These are phyloP conservation scores for Drosophila parabipectinata DNA, from an alignment of 1,140 invertebrate species.

Conservation along the genomic window DNA sequence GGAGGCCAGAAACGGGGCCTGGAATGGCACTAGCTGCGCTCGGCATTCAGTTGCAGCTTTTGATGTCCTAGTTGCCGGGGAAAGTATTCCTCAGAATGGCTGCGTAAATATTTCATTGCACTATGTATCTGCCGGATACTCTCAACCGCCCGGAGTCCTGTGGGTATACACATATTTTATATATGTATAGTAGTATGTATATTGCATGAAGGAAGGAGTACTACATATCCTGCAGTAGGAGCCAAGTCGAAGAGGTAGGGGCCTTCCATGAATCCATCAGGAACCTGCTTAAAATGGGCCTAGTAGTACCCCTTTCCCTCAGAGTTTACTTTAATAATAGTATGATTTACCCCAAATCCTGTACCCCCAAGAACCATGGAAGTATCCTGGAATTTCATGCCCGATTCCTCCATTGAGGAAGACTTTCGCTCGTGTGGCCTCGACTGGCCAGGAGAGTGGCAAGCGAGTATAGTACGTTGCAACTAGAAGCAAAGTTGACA, in stretches of 20 bases:
- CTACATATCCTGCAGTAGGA: no score
- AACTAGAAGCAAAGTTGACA: constrained; percentile 57
- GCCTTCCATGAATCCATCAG: no score
- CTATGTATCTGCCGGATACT: constrained; percentile 66
- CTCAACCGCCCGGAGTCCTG: constrained; percentile 25
- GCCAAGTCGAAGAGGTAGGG: no score
- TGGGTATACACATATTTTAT: no score
- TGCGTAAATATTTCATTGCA: constrained; percentile 74
- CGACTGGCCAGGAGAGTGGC: not conserved
- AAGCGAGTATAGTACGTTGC: constrained; percentile 56
- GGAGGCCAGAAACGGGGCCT: not conserved
- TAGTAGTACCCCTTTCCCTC: no score
- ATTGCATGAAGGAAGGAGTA: no score
- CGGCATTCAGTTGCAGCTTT: constrained; percentile 44
- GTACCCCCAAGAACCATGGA: no score
- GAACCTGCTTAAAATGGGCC: no score
- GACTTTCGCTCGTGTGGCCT: constrained; percentile 7
- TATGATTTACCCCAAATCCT: no score
- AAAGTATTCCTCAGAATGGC: constrained; percentile 51
- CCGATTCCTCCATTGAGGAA: no score
- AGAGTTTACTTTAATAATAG: no score
- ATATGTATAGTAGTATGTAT: not conserved
- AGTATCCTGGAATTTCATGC: not conserved
- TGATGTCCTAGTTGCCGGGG: constrained; percentile 60
- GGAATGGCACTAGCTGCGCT: constrained; percentile 24